A percentile compares a stretch with the other conserved stretches of the same genome.
These are phyloP conservation scores for Linyphia triangularis DNA, from an alignment of 2,888 invertebrate genomes.

Conservation along the genomic window DNA sequence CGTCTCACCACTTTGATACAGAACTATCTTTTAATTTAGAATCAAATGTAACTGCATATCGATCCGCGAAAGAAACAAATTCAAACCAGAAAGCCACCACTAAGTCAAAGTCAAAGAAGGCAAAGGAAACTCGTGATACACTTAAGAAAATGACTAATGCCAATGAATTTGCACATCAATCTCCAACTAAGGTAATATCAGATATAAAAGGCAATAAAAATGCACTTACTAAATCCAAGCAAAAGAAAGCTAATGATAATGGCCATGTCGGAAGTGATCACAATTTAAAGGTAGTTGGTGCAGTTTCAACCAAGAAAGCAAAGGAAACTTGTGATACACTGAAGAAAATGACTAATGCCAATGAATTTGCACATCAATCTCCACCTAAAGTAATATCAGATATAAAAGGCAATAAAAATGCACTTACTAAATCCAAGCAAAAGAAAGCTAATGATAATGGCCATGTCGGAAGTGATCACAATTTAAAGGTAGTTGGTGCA, in stretches of 20 bases:
- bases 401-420: neutral
- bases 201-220: neutral
- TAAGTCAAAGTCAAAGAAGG: neutral
- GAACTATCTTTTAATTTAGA: too few species aligned
- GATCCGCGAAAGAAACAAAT: neutral
- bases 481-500: neutral
- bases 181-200: neutral
- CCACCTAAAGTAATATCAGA: neutral
- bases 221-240: neutral
- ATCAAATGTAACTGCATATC: too few species aligned
- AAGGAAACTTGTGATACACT: neutral
- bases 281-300: too few species aligned
- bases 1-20: too few species aligned
- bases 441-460: neutral
- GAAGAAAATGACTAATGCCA: too few species aligned
- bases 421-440: neutral
- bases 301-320: neutral
- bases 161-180: neutral
- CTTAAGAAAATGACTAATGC: too few species aligned
- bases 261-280: neutral
- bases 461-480: neutral
- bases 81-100: neutral
- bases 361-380: neutral
- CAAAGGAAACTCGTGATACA: neutral
- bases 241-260: neutral